A percentile compares a stretch with the other conserved stretches of the same genome.
Evolutionary conservation across 2,888 invertebrate genomes (phyloP).

Genomic region (Desoria tigrina): DNA sequence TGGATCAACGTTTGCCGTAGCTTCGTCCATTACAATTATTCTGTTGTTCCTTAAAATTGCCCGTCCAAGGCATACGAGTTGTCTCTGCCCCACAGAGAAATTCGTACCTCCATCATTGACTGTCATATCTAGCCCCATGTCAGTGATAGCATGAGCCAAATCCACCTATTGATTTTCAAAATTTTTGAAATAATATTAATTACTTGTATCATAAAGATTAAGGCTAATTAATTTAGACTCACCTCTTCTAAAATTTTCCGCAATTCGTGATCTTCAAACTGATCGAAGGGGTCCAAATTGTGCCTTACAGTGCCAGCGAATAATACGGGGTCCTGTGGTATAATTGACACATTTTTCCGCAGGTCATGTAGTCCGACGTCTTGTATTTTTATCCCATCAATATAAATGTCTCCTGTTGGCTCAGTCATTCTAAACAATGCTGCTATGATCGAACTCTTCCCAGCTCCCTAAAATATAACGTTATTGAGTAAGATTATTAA

Average conservation of each 20-base stretch:
- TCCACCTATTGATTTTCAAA: constrained; percentile 27
- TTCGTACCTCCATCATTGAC: constrained; percentile 46
- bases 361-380: constrained; percentile 66
- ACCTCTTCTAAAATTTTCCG: constrained; percentile 84
- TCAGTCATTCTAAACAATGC: constrained; percentile 88
- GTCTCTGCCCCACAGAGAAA: constrained; percentile 46
- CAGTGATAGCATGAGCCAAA: constrained; percentile 34
- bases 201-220: too few species aligned
- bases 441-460: constrained; percentile 85
- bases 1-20: constrained; percentile 90
- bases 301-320: constrained; percentile 85
- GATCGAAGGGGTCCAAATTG: constrained; percentile 86
- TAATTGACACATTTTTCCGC: constrained; percentile 80
- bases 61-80: constrained; percentile 69
- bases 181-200: too few species aligned
- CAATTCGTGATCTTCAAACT: constrained; percentile 73
- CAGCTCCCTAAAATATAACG: too few species aligned
- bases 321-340: constrained; percentile 87
- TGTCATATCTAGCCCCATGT: constrained; percentile 37
- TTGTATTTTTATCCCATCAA: constrained; percentile 70
- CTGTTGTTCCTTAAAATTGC: constrained; percentile 82
- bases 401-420: constrained; percentile 76
- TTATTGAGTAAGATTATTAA: too few species aligned
- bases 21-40: constrained; percentile 86
- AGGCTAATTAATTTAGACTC: too few species aligned